phyloP scores from a whole-genome alignment of 1,140 invertebrate genomes.

The Orchestia grillus region DNA sequence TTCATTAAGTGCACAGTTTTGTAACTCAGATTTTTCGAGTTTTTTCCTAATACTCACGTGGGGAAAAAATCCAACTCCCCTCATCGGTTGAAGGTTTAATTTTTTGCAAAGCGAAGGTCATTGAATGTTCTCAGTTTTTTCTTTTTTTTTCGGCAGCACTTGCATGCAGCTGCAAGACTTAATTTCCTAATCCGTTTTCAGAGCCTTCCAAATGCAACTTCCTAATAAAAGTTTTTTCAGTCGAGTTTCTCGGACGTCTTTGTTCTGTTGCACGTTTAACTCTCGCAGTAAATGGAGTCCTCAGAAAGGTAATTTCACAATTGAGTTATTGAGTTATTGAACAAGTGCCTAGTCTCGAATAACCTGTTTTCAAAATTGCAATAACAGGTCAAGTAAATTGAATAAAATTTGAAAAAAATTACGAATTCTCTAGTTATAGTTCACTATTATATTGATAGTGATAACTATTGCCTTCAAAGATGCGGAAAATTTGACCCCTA shows the following conservation, averaged over 20 bases:
- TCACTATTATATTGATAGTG: too few relatives aligned
- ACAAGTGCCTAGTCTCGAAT: too few relatives aligned
- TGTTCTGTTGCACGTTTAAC: neutral
- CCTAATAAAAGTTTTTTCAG: neutral
- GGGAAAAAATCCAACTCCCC: neutral
- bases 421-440: too few relatives aligned
- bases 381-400: too few relatives aligned
- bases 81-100: neutral
- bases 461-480: too few relatives aligned
- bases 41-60: neutral
- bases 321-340: neutral
- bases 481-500: too few relatives aligned
- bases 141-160: neutral
- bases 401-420: too few relatives aligned
- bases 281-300: neutral
- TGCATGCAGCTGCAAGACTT: neutral
- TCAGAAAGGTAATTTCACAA: neutral
- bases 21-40: neutral
- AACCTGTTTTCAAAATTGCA: too few relatives aligned
- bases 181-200: conserved; percentile 18
- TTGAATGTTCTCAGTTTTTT: neutral
- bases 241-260: neutral
- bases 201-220: conserved; percentile 11
- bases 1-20: conserved; percentile 1
- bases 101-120: neutral